Evolutionary conservation across 2,113 vertebrate genomes (phyloP).

Genomic region (Argyrosomus japonicus): DNA sequence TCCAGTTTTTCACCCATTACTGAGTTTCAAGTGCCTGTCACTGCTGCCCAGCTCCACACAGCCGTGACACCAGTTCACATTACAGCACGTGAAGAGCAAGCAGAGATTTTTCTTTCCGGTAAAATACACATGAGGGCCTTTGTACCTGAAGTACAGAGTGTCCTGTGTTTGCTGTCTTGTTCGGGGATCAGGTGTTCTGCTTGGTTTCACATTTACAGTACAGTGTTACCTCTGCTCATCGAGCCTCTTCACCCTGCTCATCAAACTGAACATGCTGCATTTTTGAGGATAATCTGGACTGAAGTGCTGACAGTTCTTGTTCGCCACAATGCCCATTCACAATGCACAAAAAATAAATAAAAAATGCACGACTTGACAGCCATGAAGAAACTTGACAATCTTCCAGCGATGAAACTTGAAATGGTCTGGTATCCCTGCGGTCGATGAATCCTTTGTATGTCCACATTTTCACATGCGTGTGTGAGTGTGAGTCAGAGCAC

Average conservation of each 20-base stretch:
- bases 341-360: not conserved
- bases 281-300: slow-evolving; percentile 29
- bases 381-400: not conserved
- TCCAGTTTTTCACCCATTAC: slow-evolving; percentile 51
- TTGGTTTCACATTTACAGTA: slow-evolving; percentile 30
- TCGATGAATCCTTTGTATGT: slow-evolving; percentile 49
- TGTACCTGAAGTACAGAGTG: slow-evolving; percentile 11
- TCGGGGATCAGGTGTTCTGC: slow-evolving; percentile 35
- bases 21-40: slow-evolving; percentile 33
- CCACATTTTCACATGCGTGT: slow-evolving; percentile 35
- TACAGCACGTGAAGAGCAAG: slow-evolving; percentile 35
- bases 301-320: slow-evolving; percentile 10
- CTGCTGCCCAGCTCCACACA: slow-evolving; percentile 34
- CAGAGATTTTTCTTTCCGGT: slow-evolving; percentile 20
- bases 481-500: slow-evolving; percentile 11
- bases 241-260: not conserved
- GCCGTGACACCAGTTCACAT: slow-evolving; percentile 39
- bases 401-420: slow-evolving; percentile 11
- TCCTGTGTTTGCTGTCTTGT: slow-evolving; percentile 33
- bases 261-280: slow-evolving; percentile 1
- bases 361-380: not conserved
- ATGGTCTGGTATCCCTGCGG: slow-evolving; percentile 3
- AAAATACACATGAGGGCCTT: slow-evolving; percentile 26
- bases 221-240: slow-evolving; percentile 14
- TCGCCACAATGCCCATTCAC: not conserved